A percentile compares a stretch with the other conserved stretches of the same genome.
Evolutionary conservation across 2,113 vertebrate genomes (phyloP).

Genomic region (Mustelus asterias): DNA sequence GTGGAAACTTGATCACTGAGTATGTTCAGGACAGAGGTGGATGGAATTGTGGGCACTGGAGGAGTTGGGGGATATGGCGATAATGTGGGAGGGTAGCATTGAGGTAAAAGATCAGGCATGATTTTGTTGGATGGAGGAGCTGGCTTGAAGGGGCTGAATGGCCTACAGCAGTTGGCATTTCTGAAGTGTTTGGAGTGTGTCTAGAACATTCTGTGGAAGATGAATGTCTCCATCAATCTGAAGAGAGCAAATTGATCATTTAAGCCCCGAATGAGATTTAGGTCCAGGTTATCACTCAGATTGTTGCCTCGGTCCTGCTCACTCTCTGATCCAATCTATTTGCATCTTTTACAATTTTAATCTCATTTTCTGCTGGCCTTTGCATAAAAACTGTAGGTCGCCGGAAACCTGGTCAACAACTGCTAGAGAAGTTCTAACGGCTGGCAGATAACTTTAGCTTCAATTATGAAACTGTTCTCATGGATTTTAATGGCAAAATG

Average conservation of each 20-base stretch:
- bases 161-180: not conserved
- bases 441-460: not conserved
- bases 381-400: not conserved
- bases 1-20: not conserved
- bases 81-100: too few species aligned
- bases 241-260: not conserved
- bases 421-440: not conserved
- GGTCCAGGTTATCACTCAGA: not conserved
- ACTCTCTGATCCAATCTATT: not conserved
- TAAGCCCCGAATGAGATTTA: not conserved
- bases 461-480: not conserved
- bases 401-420: not conserved
- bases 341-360: not conserved
- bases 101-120: too few species aligned
- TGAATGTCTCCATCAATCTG: not conserved
- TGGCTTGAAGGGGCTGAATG: not conserved
- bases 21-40: too few species aligned
- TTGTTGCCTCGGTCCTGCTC: not conserved
- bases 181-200: not conserved
- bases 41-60: not conserved
- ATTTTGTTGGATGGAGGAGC: too few species aligned
- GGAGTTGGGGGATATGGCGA: not conserved
- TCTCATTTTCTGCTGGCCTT: not conserved
- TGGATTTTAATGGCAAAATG: not conserved
- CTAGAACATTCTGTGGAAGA: not conserved